A percentile compares a stretch with the other conserved stretches of the same genome.
Evolutionary conservation across 1,140 invertebrate genomes (phyloP).

Genomic region (Atta texana): DNA sequence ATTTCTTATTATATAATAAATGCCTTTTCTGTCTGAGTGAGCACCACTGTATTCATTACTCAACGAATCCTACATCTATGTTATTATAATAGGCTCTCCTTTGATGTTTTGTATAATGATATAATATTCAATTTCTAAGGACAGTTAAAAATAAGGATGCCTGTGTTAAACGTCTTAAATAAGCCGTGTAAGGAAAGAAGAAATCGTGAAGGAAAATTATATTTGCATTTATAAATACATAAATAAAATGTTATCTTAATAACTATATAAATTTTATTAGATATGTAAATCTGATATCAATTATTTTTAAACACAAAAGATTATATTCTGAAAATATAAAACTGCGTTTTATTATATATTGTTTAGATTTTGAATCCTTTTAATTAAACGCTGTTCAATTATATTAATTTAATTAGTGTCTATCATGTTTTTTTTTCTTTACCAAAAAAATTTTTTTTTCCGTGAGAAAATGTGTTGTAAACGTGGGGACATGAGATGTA

Average conservation of each 20-base stretch:
- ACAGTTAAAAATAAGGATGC: background rate
- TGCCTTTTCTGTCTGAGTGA: background rate
- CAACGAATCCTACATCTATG: background rate
- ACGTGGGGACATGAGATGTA: background rate
- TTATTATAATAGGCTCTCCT: background rate
- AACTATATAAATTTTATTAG: background rate
- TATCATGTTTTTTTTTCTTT: background rate
- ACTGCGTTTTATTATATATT: background rate
- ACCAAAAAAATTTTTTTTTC: background rate
- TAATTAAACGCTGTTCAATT: background rate
- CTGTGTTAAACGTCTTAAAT: background rate
- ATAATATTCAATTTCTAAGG: background rate
- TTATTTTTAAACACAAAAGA: background rate
- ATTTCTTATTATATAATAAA: constrained; percentile 44
- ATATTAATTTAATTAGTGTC: background rate
- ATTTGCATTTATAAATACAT: constrained; percentile 1
- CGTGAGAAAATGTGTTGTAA: background rate
- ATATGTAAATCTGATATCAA: background rate
- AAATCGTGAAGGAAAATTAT: background rate
- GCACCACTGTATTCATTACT: background rate
- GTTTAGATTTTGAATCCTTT: background rate
- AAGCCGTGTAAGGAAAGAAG: background rate
- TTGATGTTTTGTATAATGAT: constrained; percentile 11
- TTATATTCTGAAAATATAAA: background rate
- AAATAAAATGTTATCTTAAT: background rate